Evolutionary conservation across 2,888 invertebrate species (phyloP), one percentile per base, ranked within the genome.

Genomic region (Lottia gigantea): DNA sequence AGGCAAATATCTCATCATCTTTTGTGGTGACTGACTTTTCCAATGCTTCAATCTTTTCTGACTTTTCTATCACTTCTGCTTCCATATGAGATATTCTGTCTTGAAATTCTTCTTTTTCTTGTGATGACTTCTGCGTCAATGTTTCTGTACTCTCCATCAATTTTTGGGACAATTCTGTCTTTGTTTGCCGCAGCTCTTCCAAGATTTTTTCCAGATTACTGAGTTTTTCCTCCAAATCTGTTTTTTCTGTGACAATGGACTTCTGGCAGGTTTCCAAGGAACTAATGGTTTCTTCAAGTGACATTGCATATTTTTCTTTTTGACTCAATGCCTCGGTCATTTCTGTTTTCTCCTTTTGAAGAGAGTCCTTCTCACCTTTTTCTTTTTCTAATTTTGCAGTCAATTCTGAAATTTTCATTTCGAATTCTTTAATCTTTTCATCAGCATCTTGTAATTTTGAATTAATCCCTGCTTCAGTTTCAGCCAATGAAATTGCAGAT

Each of bases 241-340:
- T 62, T 65, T 82, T 79, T 67, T 82, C 81, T 46, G 72, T 76
- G n/a, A 80, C 75, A 63, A 78, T 69, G 40, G 49, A 68, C 55
- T 62, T 71, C 67, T 66, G 77, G 46, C 73, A 74, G 4, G 67
- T 47, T 66, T 77, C 73, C 23, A 77, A 70, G 2, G 23, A 62
- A 19, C 65, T 62, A 23, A 74, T 55, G 8, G 64, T 70, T 67
- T 70, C 65, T 46, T 74, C 70, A 15, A 74, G 62, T 47, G 72
- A 65, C 23, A 62, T 26, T 1, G 72, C 67, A 25, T 63, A 67
- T 19, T 11, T 64, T 55, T 71, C 67, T 40, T 72, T 74, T 67
- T 72, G 70, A 25, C 55, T 65, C 12, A 67, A 40, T 65, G 25
- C 8, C 55, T 64, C 67, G 8, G 45, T 64, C 25, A 69, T 23